Conservation (phyloP, 2,797 vertebrate species). For the Odontamblyopus lacepedii region DNA sequence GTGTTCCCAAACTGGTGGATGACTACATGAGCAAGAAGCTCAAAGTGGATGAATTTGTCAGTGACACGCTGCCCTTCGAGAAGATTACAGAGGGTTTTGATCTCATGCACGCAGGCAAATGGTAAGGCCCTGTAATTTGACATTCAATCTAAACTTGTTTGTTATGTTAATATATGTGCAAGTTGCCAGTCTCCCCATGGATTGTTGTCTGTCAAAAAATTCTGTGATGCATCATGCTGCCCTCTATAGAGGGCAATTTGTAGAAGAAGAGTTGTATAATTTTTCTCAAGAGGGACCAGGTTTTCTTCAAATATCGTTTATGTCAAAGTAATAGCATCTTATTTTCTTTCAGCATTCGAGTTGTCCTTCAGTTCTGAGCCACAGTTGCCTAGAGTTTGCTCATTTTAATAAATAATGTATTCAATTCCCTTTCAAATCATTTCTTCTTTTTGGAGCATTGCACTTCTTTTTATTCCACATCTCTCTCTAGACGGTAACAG, state of each 20-base stretch:
- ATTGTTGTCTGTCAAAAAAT: background rate
- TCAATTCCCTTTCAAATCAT: slow-evolving; percentile 25
- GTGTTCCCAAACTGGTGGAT: slow-evolving; percentile 84
- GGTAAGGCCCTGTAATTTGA: slow-evolving; percentile 15
- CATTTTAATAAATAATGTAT: slow-evolving; percentile 50
- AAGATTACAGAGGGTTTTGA: slow-evolving; percentile 88
- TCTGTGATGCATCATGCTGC: slow-evolving; percentile 23
- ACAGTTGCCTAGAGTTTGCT: slow-evolving; percentile 13
- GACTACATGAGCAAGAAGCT: slow-evolving; percentile 91
- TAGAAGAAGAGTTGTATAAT: slow-evolving; percentile 9
- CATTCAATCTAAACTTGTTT: slow-evolving; percentile 12
- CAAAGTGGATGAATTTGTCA: slow-evolving; percentile 91
- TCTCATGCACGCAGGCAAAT: slow-evolving; percentile 85
- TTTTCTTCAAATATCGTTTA: background rate
- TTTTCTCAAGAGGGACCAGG: background rate
- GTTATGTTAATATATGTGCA: slow-evolving; percentile 7
- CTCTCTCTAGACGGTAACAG: slow-evolving; percentile 13
- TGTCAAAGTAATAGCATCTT: background rate
- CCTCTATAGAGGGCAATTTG: slow-evolving; percentile 35
- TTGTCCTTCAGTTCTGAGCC: slow-evolving; percentile 48
- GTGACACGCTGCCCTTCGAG: slow-evolving; percentile 82
- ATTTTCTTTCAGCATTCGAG: slow-evolving; percentile 42
- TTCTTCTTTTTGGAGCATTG: slow-evolving; percentile 45
- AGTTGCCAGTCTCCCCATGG: background rate
- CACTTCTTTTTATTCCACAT: slow-evolving; percentile 43